A percentile compares a stretch with the other conserved stretches of the same genome.
phyloP scores from a whole-genome alignment of 1,140 invertebrate genomes.

The Drosophila saltans region DNA sequence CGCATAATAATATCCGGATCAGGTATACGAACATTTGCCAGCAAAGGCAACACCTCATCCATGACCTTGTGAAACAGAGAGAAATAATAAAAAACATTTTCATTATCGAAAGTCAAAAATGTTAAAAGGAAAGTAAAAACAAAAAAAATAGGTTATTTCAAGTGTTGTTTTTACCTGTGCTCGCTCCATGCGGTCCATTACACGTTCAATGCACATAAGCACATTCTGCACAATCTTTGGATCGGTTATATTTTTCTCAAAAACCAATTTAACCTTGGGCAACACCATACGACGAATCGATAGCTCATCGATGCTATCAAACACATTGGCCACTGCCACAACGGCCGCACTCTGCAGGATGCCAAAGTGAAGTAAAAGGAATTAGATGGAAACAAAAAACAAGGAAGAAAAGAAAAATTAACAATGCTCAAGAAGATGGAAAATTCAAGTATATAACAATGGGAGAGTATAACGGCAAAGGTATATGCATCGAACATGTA shows the following conservation, averaged over 20 bases:
- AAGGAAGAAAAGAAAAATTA: background rate
- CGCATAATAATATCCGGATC: conserved; percentile 92
- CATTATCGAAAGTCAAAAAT: conserved; percentile 3
- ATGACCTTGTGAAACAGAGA: conserved; percentile 86
- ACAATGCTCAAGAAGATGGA: too few species aligned
- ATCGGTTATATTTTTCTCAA: conserved; percentile 93
- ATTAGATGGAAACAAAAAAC: background rate
- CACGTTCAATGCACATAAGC: conserved; percentile 90
- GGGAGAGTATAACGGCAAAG: too few species aligned
- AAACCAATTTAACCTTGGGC: conserved; percentile 93
- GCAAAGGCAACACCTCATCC: conserved; percentile 95
- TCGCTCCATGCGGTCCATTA: conserved; percentile 93
- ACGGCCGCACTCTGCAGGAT: conserved; percentile 91
- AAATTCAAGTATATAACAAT: too few species aligned
- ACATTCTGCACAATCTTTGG: conserved; percentile 91
- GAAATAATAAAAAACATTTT: conserved; percentile 10
- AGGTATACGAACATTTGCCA: conserved; percentile 93
- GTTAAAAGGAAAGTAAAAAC: conserved; percentile 7
- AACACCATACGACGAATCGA: conserved; percentile 92
- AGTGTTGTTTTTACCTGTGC: conserved; percentile 84
- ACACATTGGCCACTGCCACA: conserved; percentile 93
- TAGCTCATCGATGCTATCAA: conserved; percentile 92
- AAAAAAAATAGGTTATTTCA: background rate
- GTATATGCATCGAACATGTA: too few species aligned
- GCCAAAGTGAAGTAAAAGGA: background rate